Evolutionary conservation across 2,113 vertebrate genomes (phyloP), one percentile per base, ranked within the genome.

Genomic region (Pelecanoides urinatrix): DNA sequence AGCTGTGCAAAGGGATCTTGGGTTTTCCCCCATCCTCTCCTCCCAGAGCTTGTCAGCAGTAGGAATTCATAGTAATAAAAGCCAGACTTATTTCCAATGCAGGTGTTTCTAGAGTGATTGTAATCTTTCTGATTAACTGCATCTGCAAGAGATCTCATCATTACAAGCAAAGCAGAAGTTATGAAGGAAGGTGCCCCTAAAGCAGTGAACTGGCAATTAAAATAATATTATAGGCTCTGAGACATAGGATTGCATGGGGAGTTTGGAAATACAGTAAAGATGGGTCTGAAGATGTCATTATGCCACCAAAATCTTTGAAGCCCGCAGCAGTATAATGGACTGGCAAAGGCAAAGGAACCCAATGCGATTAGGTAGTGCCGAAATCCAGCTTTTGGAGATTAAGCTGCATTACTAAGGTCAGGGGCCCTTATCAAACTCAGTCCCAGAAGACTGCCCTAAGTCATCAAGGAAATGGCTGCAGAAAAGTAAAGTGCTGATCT

Each of bases 91-190:
- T 68, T 96, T 96, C 94, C 82, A 97, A 36, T 87, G 92, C 96
- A 97, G 96, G 97, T 97, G 97, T 96, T 96, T 92, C 70, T 78
- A 67, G 86, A 96, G 75, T 96, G 95, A 96, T 96, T 96, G 84
- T 67, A 94, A 94, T 97, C 92, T 95, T 94, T 86, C 96, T 96
- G 96, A 97, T 97, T 86, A 94, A 91, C 88, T 93, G 80, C 96
- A 95, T 96, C 90, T 97, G 96, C 84, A 94, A 84, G 80, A 81
- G 76, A 92, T 94, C 92, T 96, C 93, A 79, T 95, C 67, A 78
- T 88, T 95, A 95, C 76, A 92, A 81, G 62, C 47, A 62, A 88
- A 75, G 92, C 34, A 96, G 88, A 77, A 88, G 65, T 96, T 87
- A 81, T 80, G 86, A 94, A 94, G 70, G 42, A 80, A 79, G 74